Conservation (phyloP, 2,888 invertebrate genomes). For the Scrobipalpa costella region DNA sequence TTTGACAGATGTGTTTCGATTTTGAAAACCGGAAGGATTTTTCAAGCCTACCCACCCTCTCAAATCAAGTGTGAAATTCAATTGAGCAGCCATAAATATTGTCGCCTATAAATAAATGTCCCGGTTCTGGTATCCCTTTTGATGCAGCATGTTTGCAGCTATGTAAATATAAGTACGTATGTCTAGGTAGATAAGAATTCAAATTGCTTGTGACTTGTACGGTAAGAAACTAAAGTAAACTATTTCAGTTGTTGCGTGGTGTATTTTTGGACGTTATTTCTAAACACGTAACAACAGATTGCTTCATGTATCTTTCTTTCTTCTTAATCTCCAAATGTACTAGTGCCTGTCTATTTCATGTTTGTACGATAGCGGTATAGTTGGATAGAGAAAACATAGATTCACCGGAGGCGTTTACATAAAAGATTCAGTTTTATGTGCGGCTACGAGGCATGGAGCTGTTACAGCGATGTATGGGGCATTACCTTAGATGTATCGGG, state of each 20-base stretch:
- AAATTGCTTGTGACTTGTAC: too few species aligned
- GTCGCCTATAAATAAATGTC: conserved; percentile 64
- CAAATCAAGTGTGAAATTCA: conserved; percentile 80
- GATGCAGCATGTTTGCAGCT: neutral
- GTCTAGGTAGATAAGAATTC: too few species aligned
- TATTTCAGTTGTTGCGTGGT: too few species aligned
- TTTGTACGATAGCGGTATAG: conserved; percentile 9
- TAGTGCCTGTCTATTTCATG: neutral
- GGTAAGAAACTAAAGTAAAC: too few species aligned
- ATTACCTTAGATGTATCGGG: conserved; percentile 63
- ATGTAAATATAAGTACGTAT: too few species aligned
- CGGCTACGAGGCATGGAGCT: conserved; percentile 57
- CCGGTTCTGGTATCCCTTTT: conserved; percentile 43
- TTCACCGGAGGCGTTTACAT: conserved; percentile 46
- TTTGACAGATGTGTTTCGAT: conserved; percentile 75
- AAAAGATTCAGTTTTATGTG: conserved; percentile 69
- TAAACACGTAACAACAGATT: too few species aligned
- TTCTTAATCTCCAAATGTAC: neutral
- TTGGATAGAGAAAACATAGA: conserved; percentile 42
- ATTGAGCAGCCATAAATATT: conserved; percentile 73
- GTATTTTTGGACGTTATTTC: too few species aligned
- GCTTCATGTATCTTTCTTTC: neutral
- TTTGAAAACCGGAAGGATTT: conserved; percentile 71
- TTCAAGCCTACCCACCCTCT: conserved; percentile 62
- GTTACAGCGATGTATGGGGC: conserved; percentile 64